Evolutionary conservation across 2,113 vertebrate genomes (phyloP).

Genomic region (Connochaetes taurinus): DNA sequence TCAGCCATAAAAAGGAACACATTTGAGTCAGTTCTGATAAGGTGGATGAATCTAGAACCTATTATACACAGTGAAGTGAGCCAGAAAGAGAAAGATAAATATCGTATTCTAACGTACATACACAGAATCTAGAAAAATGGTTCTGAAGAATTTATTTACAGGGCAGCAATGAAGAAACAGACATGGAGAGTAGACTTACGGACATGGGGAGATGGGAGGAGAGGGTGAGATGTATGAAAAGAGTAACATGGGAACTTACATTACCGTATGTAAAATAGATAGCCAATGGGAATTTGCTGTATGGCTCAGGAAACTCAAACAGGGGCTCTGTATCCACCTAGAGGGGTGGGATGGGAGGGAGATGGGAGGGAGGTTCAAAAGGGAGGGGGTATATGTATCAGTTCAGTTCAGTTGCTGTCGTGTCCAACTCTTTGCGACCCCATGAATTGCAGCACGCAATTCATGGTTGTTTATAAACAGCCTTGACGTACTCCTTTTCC

Average conservation of each 20-base stretch:
- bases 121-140: background rate
- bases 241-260: background rate
- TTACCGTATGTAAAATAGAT: background rate
- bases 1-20: background rate
- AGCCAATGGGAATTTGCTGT: background rate
- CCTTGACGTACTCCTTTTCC: no score
- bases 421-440: rapidly evolving
- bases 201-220: background rate
- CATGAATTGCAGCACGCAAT: no score
- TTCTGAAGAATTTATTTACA: background rate
- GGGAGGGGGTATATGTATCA: background rate
- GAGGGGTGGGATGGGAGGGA: background rate
- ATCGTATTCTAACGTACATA: background rate
- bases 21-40: background rate
- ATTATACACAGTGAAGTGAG: background rate
- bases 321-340: background rate
- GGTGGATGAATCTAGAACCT: background rate
- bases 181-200: background rate
- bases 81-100: background rate
- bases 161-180: background rate
- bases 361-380: background rate
- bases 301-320: background rate
- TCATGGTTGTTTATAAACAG: no score
- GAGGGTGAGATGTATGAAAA: background rate
- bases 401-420: no score